Evolutionary conservation across 2,113 vertebrate species (phyloP), one percentile per base, ranked within the genome.

Genomic region (Mobula birostris): DNA sequence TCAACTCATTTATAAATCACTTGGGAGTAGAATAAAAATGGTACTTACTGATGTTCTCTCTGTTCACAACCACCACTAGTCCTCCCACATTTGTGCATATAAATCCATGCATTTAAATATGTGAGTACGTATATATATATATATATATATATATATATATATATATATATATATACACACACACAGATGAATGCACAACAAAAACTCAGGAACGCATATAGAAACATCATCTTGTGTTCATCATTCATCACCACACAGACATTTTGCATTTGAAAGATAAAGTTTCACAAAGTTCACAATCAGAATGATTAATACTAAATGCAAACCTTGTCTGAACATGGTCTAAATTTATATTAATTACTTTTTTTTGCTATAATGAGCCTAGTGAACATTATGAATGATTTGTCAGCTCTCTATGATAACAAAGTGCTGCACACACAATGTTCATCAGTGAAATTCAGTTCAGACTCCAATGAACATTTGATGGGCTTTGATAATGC

Each of bases 321-420:
- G 11, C 40, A 93, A 48, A 70, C 19, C 40, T 76, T 74, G 70
- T 74, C 91, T 74, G 91, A 29, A 74, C 70, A 27, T 74, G 36
- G 32, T 76, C 91, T 76, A 93, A 93, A 93, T 93, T 93, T 93
- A 93, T 72, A 93, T 68, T 93, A 93, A 93, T 93, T 93, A 76
- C 70, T 76, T 93, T 56, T 48, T 93, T 93, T 74, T 29, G 36
- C 91, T 93, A 40, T 93, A 74, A 93, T 93, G 91, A 93, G 91
- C 70, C 70, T 2, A 93, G 91, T 74, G 91, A 93, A 93, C 32
- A 12, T 48, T 74, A 74, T 93, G 91, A 93, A 93, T 93, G 91
- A 93, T 93, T 48, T 56, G 70, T 74, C 70, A 93, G 36, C 36
- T 93, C 61, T 93, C 70, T 24, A 36, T 48, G 91, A 74, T 48